A percentile compares a stretch with the other conserved stretches of the same genome.
These are phyloP conservation scores for Gadopsis bispinosus DNA, from an alignment of 2,797 vertebrate genomes.

Conservation along the genomic window DNA sequence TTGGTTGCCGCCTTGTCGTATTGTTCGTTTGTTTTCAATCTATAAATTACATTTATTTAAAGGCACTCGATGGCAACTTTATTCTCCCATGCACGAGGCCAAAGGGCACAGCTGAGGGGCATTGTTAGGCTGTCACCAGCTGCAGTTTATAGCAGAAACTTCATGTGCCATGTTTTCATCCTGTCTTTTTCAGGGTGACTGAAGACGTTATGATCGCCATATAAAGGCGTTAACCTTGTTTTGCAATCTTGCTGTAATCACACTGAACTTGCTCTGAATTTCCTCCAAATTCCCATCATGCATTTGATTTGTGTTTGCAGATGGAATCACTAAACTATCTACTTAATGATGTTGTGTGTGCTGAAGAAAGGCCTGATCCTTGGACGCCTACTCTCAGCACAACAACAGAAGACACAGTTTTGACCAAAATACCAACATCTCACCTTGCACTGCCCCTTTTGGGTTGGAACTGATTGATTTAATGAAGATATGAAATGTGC, in stretches of 20 bases:
- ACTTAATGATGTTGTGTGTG: too few species aligned
- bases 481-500: neutral
- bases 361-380: too few species aligned
- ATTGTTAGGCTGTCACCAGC: slow-evolving; percentile 69
- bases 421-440: neutral
- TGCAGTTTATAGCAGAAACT: slow-evolving; percentile 55
- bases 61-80: slow-evolving; percentile 7
- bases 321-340: neutral
- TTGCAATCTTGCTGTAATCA: neutral
- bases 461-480: neutral
- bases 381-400: neutral
- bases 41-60: neutral
- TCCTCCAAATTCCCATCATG: neutral
- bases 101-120: slow-evolving; percentile 62
- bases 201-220: neutral
- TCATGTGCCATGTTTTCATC: slow-evolving; percentile 57
- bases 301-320: neutral
- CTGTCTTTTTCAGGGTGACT: slow-evolving; percentile 57
- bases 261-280: neutral
- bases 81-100: slow-evolving; percentile 36
- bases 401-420: neutral
- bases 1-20: neutral
- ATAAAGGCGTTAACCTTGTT: neutral
- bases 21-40: slow-evolving; percentile 1
- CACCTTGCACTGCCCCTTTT: neutral